Evolutionary conservation across 2,888 invertebrate species (phyloP).

Genomic region (Athrips mouffetella): DNA sequence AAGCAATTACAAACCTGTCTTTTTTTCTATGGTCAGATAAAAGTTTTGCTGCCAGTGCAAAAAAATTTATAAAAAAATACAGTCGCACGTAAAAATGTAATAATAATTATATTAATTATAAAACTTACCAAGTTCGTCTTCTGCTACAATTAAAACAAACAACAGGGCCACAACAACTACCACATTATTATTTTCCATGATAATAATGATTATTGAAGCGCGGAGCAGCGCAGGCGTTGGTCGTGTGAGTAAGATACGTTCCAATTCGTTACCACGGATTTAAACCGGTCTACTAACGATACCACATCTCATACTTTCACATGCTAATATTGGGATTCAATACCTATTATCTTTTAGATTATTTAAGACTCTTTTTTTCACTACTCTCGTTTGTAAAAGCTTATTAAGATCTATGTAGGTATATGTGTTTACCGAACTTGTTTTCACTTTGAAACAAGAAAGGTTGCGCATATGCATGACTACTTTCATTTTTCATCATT

Average conservation of each 20-base stretch:
- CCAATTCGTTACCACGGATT: slow-evolving; percentile 53
- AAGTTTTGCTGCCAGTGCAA: too few relatives aligned
- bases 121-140: slow-evolving; percentile 26
- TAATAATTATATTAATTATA: too few relatives aligned
- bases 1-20: too few relatives aligned
- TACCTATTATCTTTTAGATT: slow-evolving; percentile 5
- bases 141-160: slow-evolving; percentile 21
- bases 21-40: too few relatives aligned
- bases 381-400: too few relatives aligned
- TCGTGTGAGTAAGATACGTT: slow-evolving; percentile 54
- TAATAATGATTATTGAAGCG: slow-evolving; percentile 31
- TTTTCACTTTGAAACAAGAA: not conserved
- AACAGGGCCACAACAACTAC: slow-evolving; percentile 27
- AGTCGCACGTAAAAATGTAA: too few relatives aligned
- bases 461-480: not conserved
- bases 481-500: slow-evolving; percentile 3
- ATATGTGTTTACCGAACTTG: not conserved
- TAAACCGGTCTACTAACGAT: slow-evolving; percentile 59
- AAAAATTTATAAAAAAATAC: too few relatives aligned
- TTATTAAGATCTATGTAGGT: too few relatives aligned
- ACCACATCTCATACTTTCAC: slow-evolving; percentile 63
- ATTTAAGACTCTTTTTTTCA: too few relatives aligned
- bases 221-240: slow-evolving; percentile 46
- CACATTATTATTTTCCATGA: slow-evolving; percentile 26
- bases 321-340: slow-evolving; percentile 20